Base-by-base conservation (phyloP, 2,113 vertebrate genomes). In the Anguilla japonica region DNA sequence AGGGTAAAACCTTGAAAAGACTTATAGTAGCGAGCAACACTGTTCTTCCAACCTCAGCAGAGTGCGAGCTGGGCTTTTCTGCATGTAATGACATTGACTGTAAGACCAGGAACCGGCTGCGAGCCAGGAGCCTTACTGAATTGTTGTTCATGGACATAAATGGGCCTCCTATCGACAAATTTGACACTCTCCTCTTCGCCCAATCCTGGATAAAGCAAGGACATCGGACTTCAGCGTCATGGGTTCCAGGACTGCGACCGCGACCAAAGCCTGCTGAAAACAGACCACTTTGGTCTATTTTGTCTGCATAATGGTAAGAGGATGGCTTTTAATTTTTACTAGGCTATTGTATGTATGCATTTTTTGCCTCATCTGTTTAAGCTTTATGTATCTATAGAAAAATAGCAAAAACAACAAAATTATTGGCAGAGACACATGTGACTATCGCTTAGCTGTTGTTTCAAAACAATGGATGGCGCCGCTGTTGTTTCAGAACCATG, bases 171-270 rank as follows among this genome's bases (percentile, higher is more conserved):
- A 63, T 63, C 60, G 60, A 63, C 81, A 56, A 29, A 84, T 84
- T 63, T 84, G 83, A 63, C 83, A 22, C 83, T 84, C 83, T 84
- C 56, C 83, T 26, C 8, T 63, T 84, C 83, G 57, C 63, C 26
- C 83, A 84, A 84, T 63, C 5, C 63, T 84, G 57, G 83, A 60
- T 84, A 84, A 84, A 84, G 20, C 57, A 84, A 63, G 83, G 20
- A 63, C 83, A 84, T 67, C 83, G 56, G 83, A 40, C 83, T 63
- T 84, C 83, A 84, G 57, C 56, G 63, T 60, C 83, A 63, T 84
- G 83, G 83, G 53, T 63, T 84, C 83, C 50, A 67, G 50, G 83
- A 60, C 83, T 18, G 83, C 56, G 53, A 84, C 43, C 34, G 34
- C 34, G 34, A 34, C 34, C 34, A 34, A 34, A 34, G 34, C 34